Percentiles rank a stretch among this genome's conserved stretches.
Evolutionary conservation across 2,797 vertebrate genomes (phyloP).

Genomic region (Syncerus caffer): DNA sequence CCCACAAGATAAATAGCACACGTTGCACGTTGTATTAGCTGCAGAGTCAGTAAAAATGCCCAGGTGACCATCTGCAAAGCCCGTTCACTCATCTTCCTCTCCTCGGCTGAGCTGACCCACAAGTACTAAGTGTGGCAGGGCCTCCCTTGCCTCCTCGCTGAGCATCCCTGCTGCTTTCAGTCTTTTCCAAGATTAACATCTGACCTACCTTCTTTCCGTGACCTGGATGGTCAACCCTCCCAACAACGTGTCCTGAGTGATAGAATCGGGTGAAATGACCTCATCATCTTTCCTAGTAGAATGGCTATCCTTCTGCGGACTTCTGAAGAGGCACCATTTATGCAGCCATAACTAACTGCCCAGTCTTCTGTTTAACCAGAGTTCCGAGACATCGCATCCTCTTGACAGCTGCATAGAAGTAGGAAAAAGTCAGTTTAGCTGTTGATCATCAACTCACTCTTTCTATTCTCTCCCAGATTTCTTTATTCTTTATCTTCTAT

Average conservation of each 20-base stretch:
- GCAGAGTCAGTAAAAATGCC: not conserved
- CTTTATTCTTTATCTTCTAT: not conserved
- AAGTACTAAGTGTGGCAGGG: not conserved
- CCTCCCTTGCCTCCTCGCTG: not conserved
- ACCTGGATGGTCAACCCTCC: not conserved
- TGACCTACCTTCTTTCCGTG: not conserved
- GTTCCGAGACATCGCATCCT: not conserved
- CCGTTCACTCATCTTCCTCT: not conserved
- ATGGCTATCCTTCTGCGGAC: not conserved
- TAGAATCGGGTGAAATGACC: not conserved
- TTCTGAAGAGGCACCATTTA: not conserved
- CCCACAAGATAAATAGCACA: not conserved
- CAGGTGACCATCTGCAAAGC: not conserved
- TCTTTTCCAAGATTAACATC: not conserved
- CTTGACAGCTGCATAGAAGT: not conserved
- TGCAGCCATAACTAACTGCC: not conserved
- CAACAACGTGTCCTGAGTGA: not conserved
- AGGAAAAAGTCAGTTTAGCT: not conserved
- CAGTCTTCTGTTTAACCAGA: not conserved
- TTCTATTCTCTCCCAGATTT: not conserved
- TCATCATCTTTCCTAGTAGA: not conserved
- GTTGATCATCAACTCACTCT: not conserved
- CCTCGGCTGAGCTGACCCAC: not conserved
- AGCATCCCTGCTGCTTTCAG: not conserved
- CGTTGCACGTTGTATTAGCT: not conserved